These are phyloP conservation scores for Brachypodius melanocephalos DNA, from an alignment of 2,113 vertebrate genomes.

Conservation along the genomic window DNA sequence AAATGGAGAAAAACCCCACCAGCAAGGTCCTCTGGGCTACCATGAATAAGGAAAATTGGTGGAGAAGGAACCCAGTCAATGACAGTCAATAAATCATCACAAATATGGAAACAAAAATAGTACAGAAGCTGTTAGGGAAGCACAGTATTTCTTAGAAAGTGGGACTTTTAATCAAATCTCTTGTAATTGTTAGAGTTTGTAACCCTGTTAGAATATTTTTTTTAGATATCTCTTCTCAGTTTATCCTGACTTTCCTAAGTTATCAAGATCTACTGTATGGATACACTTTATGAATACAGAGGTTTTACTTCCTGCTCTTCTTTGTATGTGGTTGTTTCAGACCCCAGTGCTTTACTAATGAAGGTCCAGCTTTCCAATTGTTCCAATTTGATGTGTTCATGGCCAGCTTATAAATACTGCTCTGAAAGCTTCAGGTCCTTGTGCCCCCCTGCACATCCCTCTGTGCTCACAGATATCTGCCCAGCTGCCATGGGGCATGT, in stretches of 20 bases:
- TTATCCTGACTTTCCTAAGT: not conserved
- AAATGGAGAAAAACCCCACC: not conserved
- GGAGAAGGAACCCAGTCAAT: not conserved
- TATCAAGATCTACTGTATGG: not conserved
- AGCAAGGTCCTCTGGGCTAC: not conserved
- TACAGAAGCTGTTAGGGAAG: not conserved
- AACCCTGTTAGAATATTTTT: not conserved
- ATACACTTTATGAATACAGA: not conserved
- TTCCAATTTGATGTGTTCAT: not conserved
- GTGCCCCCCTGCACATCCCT: rapidly evolving
- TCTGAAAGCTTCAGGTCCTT: not conserved
- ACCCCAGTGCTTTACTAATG: not conserved
- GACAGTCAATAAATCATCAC: not conserved
- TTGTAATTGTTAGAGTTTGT: not conserved
- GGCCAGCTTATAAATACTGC: not conserved
- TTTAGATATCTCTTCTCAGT: not conserved
- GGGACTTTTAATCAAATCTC: not conserved
- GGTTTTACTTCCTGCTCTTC: not conserved
- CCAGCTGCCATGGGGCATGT: rapidly evolving
- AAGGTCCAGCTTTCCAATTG: not conserved
- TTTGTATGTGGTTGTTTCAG: not conserved
- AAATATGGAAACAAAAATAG: not conserved
- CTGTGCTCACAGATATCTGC: not conserved
- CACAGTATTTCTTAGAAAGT: not conserved
- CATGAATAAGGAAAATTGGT: not conserved